Percentiles rank a stretch among this genome's conserved stretches.
Conservation (phyloP, 2,797 vertebrate genomes). For the Clarias fuscus region DNA sequence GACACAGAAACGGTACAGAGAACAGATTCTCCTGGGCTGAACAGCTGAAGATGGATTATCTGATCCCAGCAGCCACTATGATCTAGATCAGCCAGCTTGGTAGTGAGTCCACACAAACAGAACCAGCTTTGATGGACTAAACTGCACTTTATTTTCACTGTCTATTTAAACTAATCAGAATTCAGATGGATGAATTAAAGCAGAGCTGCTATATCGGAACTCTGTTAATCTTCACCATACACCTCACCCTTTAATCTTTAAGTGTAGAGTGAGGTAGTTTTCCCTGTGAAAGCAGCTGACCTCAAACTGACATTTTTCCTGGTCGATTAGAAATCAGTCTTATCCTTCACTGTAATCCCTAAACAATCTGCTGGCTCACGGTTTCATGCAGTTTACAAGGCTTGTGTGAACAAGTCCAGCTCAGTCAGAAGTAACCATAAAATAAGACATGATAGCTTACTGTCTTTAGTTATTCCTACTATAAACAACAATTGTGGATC, state of each 20-base stretch:
- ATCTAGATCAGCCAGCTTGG: conserved; percentile 72
- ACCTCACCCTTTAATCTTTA: conserved; percentile 49
- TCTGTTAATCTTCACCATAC: too few species aligned
- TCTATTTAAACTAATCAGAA: conserved; percentile 46
- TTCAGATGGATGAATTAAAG: conserved; percentile 36
- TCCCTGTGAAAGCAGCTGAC: conserved; percentile 57
- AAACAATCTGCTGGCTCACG: conserved; percentile 68
- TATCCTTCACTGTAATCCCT: conserved; percentile 71
- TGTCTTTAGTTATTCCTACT: neutral
- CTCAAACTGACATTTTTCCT: conserved; percentile 43
- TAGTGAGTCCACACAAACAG: conserved; percentile 30
- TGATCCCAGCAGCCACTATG: conserved; percentile 73
- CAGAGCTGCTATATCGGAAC: conserved; percentile 38
- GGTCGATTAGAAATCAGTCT: conserved; percentile 64
- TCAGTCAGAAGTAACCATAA: conserved; percentile 62
- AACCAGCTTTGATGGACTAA: conserved; percentile 29
- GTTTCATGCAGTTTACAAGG: conserved; percentile 58
- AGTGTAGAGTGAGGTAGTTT: conserved; percentile 49
- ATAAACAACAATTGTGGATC: neutral
- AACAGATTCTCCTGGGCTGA: conserved; percentile 70
- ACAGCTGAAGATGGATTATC: conserved; percentile 76
- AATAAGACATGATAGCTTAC: conserved; percentile 54
- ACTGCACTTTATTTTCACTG: conserved; percentile 25
- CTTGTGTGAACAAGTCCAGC: conserved; percentile 64
- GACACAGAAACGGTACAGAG: conserved; percentile 64